Base-by-base conservation (phyloP, 2,797 vertebrate genomes). In the Pelochelys cantorii region DNA sequence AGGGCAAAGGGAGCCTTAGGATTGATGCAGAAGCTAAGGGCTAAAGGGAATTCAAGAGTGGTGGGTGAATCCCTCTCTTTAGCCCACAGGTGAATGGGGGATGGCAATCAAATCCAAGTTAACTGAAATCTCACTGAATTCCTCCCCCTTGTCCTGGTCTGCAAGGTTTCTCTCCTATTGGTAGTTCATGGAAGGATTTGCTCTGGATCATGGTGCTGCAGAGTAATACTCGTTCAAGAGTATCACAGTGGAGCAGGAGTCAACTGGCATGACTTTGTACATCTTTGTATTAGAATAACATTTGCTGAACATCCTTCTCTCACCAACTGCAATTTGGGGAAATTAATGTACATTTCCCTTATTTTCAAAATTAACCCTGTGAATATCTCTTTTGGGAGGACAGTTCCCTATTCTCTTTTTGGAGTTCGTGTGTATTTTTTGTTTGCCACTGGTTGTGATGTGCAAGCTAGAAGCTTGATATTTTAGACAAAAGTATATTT, bases 221-320 rank as follows among this genome's bases (percentile, higher is more conserved):
- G 22, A 74, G 25, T 42, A 11, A 37, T 74, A 23, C 34, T 31
- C 29, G 3, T 23, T 74, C 20, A 37, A 3, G 34, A 74, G 68
- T 23, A 42, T 22, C 42, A 42, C 42, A 48, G 13, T 27, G 14
- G 23, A 75, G 22, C 71, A 75, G 13, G 23, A 25, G 37, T 52
- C 88, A 81, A 84, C 27, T 53, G 87, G 5, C 56, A 68, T 75
- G 90, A 56, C 68, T 37, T 71, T 71, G 20, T 71, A 37, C 34
- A 37, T 17, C 42, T 90, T 88, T 86, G 75, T 48, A 48, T 48
- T 88, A 74, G 90, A 91, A 84, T 84, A 86, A 68, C 52, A 59
- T 86, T 10, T 89, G 86, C 81, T 90, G 3, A 53, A 85, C 0
- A 0, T 88, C 93, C 92, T 88, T 54, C 42, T 15, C 18, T 78